These are phyloP conservation scores for Gallirallus australis DNA, from an alignment of 2,797 vertebrate species.

Conservation along the genomic window DNA sequence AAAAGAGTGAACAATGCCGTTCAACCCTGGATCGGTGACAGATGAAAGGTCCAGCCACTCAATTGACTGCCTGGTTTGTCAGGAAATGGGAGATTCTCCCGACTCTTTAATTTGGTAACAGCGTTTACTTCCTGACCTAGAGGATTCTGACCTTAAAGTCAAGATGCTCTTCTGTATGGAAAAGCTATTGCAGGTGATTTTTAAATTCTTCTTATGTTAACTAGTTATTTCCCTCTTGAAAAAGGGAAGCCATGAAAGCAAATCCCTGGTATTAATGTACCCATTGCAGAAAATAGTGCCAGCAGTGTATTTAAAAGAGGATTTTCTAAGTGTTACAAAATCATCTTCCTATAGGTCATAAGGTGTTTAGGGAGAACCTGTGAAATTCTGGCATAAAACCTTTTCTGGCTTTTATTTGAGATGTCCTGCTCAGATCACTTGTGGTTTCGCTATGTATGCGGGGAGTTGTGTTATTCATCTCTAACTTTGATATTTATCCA, in stretches of 20 bases:
- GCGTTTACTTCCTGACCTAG: conserved; percentile 41
- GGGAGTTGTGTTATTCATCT: neutral
- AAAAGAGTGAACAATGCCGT: conserved; percentile 61
- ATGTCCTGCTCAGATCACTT: neutral
- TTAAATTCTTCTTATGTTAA: neutral
- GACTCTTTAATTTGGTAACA: conserved; percentile 59
- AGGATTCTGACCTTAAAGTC: conserved; percentile 55
- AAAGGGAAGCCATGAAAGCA: neutral
- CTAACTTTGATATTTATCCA: neutral
- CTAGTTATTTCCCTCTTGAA: neutral
- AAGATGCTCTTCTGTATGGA: conserved; percentile 35
- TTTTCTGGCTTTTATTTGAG: neutral
- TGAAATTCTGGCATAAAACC: neutral
- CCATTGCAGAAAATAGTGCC: neutral
- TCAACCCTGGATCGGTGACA: conserved; percentile 56
- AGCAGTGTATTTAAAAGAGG: neutral
- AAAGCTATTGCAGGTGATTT: conserved; percentile 59
- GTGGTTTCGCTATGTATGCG: neutral
- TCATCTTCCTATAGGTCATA: neutral
- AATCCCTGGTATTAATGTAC: neutral
- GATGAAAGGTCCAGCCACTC: conserved; percentile 8
- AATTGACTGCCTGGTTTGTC: neutral
- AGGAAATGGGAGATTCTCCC: conserved; percentile 63
- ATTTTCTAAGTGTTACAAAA: neutral
- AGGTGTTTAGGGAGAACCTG: neutral